phyloP scores from a whole-genome alignment of 2,888 invertebrate genomes.

The Drosophila formosana region DNA sequence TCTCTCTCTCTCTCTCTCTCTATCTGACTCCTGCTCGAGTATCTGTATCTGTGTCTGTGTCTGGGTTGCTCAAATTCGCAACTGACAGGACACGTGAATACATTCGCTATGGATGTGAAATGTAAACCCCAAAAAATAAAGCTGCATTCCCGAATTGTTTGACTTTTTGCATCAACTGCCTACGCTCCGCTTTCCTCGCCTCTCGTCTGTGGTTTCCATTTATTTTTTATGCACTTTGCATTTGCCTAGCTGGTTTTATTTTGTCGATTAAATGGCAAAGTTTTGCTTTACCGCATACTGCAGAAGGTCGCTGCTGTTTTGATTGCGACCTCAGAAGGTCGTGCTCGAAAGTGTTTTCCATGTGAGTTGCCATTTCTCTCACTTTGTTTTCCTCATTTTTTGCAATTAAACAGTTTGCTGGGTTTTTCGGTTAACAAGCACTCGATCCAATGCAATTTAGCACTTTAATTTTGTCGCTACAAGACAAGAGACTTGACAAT shows the following conservation, averaged over 20 bases:
- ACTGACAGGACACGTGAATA: slow-evolving; percentile 53
- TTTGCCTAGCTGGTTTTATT: slow-evolving; percentile 12
- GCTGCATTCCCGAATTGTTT: slow-evolving; percentile 76
- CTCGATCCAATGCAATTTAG: not conserved
- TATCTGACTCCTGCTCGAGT: not conserved
- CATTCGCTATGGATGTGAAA: slow-evolving; percentile 71
- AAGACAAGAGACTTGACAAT: not conserved
- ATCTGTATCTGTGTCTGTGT: not conserved
- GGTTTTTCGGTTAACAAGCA: slow-evolving; percentile 9
- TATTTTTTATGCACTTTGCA: slow-evolving; percentile 62
- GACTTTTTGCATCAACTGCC: slow-evolving; percentile 51
- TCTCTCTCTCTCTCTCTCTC: not conserved
- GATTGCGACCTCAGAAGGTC: slow-evolving; percentile 28
- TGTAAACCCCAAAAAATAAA: slow-evolving; percentile 65
- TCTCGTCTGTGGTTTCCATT: slow-evolving; percentile 48
- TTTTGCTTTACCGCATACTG: slow-evolving; percentile 9
- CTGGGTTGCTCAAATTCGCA: slow-evolving; percentile 21
- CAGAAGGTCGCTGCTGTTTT: slow-evolving; percentile 15
- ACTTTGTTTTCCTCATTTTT: not conserved
- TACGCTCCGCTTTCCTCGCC: not conserved
- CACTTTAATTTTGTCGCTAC: not conserved
- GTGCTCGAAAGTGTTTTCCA: slow-evolving; percentile 15
- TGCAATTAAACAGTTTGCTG: slow-evolving; percentile 39
- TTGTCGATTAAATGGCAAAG: slow-evolving; percentile 13
- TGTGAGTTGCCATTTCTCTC: slow-evolving; percentile 8